phyloP scores from a whole-genome alignment of 2,888 invertebrate genomes.

The Tyria jacobaeae region DNA sequence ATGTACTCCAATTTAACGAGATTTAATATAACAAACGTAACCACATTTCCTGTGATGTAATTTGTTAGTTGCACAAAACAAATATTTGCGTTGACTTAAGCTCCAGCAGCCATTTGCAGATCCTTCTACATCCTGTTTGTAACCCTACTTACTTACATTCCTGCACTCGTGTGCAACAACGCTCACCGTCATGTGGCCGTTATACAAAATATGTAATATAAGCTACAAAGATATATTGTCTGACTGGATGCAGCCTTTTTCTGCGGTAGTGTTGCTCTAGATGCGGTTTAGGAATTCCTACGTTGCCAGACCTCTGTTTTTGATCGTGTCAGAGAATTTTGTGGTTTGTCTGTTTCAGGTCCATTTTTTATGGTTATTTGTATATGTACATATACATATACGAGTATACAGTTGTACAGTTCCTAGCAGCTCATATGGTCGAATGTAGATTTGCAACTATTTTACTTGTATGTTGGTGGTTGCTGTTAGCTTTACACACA shows the following conservation, averaged over 20 bases:
- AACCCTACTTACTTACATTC: constrained; percentile 61
- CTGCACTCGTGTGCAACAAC: constrained; percentile 55
- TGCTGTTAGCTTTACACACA: neutral
- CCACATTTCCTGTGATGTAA: constrained; percentile 51
- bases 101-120: constrained; percentile 58
- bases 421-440: too few relatives aligned
- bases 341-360: neutral
- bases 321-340: constrained; percentile 2
- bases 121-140: constrained; percentile 55
- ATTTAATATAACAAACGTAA: constrained; percentile 53
- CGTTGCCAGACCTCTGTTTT: neutral
- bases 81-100: constrained; percentile 57
- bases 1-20: constrained; percentile 32
- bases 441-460: neutral
- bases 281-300: constrained; percentile 10
- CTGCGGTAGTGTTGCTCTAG: constrained; percentile 1
- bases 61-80: constrained; percentile 59
- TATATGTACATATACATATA: too few relatives aligned
- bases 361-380: too few relatives aligned
- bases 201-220: constrained; percentile 45
- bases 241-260: constrained; percentile 19
- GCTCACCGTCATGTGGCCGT: constrained; percentile 41
- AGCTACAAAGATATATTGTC: constrained; percentile 32
- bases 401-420: too few relatives aligned
- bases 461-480: neutral